A percentile compares a stretch with the other conserved stretches of the same genome.
phyloP scores from a whole-genome alignment of 2,113 vertebrate species.

The Agelaius tricolor region DNA sequence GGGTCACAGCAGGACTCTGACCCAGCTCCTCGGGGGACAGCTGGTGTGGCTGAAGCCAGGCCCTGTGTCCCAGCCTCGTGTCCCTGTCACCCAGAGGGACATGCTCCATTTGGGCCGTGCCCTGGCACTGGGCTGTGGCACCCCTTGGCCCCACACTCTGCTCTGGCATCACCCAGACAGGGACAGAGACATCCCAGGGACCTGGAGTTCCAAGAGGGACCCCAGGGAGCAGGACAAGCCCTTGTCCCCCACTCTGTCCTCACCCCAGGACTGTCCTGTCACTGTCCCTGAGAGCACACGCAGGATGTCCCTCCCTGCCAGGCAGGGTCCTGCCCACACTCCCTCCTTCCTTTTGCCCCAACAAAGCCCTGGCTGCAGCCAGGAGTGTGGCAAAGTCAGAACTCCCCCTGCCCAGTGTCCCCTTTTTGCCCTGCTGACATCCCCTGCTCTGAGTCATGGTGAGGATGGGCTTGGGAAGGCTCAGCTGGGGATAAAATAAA shows the following conservation, averaged over 20 bases:
- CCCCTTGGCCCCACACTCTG: neutral
- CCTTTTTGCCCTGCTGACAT: fast-evolving
- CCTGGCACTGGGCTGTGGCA: neutral
- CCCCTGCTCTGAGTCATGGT: fast-evolving
- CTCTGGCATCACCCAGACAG: neutral
- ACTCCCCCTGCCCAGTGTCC: neutral
- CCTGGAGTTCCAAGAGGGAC: neutral
- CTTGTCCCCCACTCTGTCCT: fast-evolving
- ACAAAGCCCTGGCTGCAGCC: neutral
- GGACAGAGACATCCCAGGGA: fast-evolving
- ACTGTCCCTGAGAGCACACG: neutral
- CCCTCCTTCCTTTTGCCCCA: neutral
- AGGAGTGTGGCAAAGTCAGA: neutral
- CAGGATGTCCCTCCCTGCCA: neutral
- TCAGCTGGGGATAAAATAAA: neutral
- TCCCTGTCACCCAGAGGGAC: neutral
- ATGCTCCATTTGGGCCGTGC: fast-evolving
- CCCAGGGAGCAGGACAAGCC: neutral
- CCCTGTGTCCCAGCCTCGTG: neutral
- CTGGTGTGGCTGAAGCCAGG: fast-evolving
- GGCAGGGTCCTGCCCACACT: neutral
- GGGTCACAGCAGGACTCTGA: too few species aligned
- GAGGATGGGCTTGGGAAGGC: neutral
- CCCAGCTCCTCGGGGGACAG: fast-evolving
- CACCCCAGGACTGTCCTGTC: neutral